Conservation (phyloP, 2,888 invertebrate genomes). For the Eremobia ochroleuca region DNA sequence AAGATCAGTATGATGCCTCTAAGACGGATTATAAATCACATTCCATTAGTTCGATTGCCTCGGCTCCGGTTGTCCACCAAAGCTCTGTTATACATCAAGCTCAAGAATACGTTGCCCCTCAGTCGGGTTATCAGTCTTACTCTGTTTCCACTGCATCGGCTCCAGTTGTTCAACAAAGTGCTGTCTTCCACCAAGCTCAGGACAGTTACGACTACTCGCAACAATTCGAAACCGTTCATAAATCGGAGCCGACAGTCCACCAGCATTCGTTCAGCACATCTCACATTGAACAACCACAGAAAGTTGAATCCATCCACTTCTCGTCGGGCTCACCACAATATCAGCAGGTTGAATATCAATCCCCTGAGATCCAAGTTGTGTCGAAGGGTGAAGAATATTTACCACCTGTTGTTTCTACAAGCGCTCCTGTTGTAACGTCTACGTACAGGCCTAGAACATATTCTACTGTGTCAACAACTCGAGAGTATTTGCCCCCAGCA, state of each 20-base stretch:
- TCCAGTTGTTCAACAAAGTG: slow-evolving; percentile 69
- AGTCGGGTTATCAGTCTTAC: slow-evolving; percentile 76
- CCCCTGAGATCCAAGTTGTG: slow-evolving; percentile 84
- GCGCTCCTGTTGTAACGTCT: slow-evolving; percentile 74
- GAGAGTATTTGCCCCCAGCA: slow-evolving; percentile 73
- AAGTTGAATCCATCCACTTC: slow-evolving; percentile 80
- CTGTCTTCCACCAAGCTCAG: slow-evolving; percentile 69
- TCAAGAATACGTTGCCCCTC: slow-evolving; percentile 78
- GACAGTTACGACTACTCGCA: slow-evolving; percentile 75
- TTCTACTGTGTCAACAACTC: slow-evolving; percentile 75
- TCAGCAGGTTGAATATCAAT: slow-evolving; percentile 79
- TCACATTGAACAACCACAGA: slow-evolving; percentile 77
- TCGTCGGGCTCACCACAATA: slow-evolving; percentile 78
- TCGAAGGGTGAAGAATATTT: slow-evolving; percentile 86
- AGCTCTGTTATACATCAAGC: slow-evolving; percentile 74
- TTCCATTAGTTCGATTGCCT: slow-evolving; percentile 75
- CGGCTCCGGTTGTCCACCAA: slow-evolving; percentile 78
- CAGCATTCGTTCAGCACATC: slow-evolving; percentile 78
- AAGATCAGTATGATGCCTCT: slow-evolving; percentile 76
- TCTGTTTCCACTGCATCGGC: slow-evolving; percentile 75
- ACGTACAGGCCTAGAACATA: slow-evolving; percentile 81
- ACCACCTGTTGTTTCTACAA: slow-evolving; percentile 81
- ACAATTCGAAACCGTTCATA: slow-evolving; percentile 71
- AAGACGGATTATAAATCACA: slow-evolving; percentile 78
- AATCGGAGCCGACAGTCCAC: slow-evolving; percentile 65